Evolutionary conservation across 2,113 vertebrate species (phyloP).

Genomic region (Crotalus tigris): DNA sequence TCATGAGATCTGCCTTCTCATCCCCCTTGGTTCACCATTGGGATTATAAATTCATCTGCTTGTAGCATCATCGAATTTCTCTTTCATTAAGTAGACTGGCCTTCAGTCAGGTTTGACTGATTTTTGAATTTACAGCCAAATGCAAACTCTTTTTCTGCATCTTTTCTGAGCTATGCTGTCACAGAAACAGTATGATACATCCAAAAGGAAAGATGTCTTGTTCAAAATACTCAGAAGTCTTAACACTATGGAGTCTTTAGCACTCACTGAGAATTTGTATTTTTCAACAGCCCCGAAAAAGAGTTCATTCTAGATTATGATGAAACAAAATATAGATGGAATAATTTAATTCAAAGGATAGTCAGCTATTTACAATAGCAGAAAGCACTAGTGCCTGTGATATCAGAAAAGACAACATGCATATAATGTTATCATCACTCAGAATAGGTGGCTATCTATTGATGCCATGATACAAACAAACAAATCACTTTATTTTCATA

Average conservation of each 20-base stretch:
- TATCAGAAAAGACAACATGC: background rate
- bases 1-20: constrained; percentile 17
- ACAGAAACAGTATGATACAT: constrained; percentile 26
- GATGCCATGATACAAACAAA: background rate
- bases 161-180: constrained; percentile 3
- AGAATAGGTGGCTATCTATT: background rate
- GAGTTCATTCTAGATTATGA: background rate
- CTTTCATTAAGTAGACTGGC: background rate
- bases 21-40: background rate
- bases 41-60: constrained; percentile 14
- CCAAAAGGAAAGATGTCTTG: constrained; percentile 44
- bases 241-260: constrained; percentile 52
- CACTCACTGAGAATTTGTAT: constrained; percentile 57
- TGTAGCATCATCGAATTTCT: background rate
- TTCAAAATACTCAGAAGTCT: constrained; percentile 47
- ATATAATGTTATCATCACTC: background rate
- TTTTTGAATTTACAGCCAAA: constrained; percentile 17
- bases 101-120: background rate
- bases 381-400: background rate
- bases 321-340: background rate
- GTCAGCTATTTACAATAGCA: background rate
- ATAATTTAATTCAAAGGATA: background rate
- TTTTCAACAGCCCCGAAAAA: constrained; percentile 45
- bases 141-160: constrained; percentile 30
- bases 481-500: background rate